A percentile compares a stretch with the other conserved stretches of the same genome.
Evolutionary conservation across 1,140 invertebrate genomes (phyloP).

Genomic region (Hyposmocoma kahamanoa): DNA sequence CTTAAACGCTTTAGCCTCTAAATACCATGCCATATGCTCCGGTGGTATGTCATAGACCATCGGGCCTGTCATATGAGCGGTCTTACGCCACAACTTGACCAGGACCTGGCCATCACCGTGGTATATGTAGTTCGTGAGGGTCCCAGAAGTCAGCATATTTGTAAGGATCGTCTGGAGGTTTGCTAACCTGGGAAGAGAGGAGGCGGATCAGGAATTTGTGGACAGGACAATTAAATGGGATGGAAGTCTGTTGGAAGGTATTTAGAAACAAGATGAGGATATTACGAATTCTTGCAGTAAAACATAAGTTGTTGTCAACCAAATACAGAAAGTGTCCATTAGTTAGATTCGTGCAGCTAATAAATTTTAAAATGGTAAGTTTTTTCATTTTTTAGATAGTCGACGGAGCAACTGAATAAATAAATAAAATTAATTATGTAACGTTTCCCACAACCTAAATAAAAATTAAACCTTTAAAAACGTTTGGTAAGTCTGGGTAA

Average conservation of each 20-base stretch:
- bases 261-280: too few relatives aligned
- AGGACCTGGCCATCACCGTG: conserved; percentile 36
- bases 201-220: neutral
- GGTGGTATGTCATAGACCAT: conserved; percentile 17
- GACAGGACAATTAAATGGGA: neutral
- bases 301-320: too few relatives aligned
- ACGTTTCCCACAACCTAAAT: neutral
- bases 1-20: too few relatives aligned
- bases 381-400: too few relatives aligned
- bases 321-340: too few relatives aligned
- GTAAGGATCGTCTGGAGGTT: conserved; percentile 41
- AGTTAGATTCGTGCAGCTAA: too few relatives aligned
- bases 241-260: too few relatives aligned
- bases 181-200: conserved; percentile 38
- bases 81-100: conserved; percentile 34
- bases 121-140: conserved; percentile 40
- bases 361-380: too few relatives aligned
- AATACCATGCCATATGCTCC: too few relatives aligned
- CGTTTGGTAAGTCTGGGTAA: neutral
- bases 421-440: neutral
- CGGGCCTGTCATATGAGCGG: conserved; percentile 4
- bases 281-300: too few relatives aligned
- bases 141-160: conserved; percentile 45
- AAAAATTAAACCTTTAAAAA: neutral
- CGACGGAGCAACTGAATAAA: neutral